Evolutionary conservation across 2,797 vertebrate genomes (phyloP), one percentile per base, ranked within the genome.

Genomic region (Lemur catta): DNA sequence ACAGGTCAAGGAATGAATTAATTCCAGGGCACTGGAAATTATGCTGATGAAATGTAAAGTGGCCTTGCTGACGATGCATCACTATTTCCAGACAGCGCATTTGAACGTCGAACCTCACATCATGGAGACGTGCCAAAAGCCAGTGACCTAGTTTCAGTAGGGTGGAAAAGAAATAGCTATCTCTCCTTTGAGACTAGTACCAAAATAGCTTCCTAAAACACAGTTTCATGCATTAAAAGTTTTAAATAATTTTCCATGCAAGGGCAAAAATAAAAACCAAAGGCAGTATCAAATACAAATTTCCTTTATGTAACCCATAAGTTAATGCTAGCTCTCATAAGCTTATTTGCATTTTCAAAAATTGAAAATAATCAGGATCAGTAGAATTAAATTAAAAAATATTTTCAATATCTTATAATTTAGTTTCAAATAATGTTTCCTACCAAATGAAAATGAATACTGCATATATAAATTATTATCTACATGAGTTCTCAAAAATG

Each of bases 1-100:
- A 97, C 87, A 98, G 97, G 98, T 98, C 98, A 75, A 98, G 91
- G 94, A 98, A 98, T 97, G 97, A 98, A 98, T 98, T 97, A 97
- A 98, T 98, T 98, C 96, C 96, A 98, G 97, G 95, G 97, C 96
- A 98, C 65, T 97, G 97, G 96, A 98, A 98, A 97, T 97, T 95
- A 97, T 88, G 92, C 89, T 98, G 92, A 97, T 95, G 95, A 98
- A 98, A 98, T 96, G 96, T 98, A 98, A 98, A 98, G 96, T 84
- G 84, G 98, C 59, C 85, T 71, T 89, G 96, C 95, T 96, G 94
- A 80, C 84, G 91, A 0, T 26, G 69, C 75, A 72, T 61, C 57
- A 67, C 90, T 52, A 55, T 98, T 98, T 99, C 98, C 98, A 98
- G 98, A 98, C 95, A 98, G 91, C 89, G 26, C 33, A 89, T 74